These are phyloP conservation scores for Mastacembelus armatus DNA, from an alignment of 2,797 vertebrate genomes.

Conservation along the genomic window DNA sequence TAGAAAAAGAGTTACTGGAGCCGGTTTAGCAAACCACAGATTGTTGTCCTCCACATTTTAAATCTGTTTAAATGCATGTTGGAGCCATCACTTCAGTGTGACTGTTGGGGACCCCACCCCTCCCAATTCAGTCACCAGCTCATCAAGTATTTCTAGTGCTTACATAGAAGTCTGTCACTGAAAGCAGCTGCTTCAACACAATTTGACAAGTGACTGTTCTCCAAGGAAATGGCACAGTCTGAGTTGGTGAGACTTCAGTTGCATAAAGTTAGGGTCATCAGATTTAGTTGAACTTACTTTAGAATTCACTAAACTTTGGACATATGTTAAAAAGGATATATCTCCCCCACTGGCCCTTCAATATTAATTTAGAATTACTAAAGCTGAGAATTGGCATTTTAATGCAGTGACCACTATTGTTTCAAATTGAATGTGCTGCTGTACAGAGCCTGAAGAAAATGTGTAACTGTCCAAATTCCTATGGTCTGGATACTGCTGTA, in stretches of 20 bases:
- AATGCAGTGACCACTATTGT: background rate
- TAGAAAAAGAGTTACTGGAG: no score
- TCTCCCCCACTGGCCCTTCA: background rate
- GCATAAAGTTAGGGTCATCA: background rate
- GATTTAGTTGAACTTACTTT: background rate
- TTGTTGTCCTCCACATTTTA: no score
- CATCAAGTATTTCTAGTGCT: slow-evolving; percentile 29
- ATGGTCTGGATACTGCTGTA: background rate
- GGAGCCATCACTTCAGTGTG: background rate
- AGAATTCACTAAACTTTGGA: background rate
- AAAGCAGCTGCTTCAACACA: slow-evolving; percentile 30
- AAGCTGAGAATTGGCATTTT: background rate
- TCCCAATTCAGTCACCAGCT: background rate
- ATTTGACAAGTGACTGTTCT: slow-evolving; percentile 17
- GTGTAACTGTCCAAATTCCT: background rate
- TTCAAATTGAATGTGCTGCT: background rate
- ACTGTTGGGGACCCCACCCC: background rate
- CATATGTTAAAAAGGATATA: background rate
- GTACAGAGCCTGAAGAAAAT: background rate
- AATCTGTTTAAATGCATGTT: no score
- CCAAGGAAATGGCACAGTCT: background rate
- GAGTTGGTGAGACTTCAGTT: background rate
- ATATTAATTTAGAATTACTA: background rate
- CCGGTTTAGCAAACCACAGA: no score
- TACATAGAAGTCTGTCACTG: background rate